Evolutionary conservation across 2,888 invertebrate species (phyloP).

Genomic region (Argynnis bischoffii): DNA sequence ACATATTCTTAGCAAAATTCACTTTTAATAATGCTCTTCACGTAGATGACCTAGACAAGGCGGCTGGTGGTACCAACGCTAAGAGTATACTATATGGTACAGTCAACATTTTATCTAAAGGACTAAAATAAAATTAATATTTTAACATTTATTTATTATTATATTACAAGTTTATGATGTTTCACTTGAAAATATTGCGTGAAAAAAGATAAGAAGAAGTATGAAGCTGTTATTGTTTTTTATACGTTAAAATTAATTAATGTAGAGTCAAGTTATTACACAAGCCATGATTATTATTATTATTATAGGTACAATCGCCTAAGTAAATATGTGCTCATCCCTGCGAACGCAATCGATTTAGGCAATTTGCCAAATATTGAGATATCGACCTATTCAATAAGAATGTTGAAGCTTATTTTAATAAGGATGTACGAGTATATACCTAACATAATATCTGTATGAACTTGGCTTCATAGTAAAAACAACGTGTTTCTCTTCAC

Average conservation of each 20-base stretch:
- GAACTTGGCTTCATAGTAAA: not conserved
- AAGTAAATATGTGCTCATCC: too few species aligned
- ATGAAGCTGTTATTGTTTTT: too few species aligned
- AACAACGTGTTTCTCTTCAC: not conserved
- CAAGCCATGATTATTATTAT: too few species aligned
- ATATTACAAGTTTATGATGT: too few species aligned
- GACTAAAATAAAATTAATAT: too few species aligned
- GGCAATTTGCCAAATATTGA: slow-evolving; percentile 17
- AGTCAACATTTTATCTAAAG: too few species aligned
- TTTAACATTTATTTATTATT: too few species aligned
- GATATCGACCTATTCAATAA: not conserved
- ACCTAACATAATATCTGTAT: not conserved
- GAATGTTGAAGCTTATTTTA: not conserved
- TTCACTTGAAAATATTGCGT: too few species aligned
- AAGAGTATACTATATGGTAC: not conserved
- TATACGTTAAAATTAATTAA: too few species aligned
- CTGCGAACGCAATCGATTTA: slow-evolving; percentile 9
- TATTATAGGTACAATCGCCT: too few species aligned
- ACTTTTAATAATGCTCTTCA: not conserved
- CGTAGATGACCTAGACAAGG: slow-evolving; percentile 1
- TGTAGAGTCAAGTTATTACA: too few species aligned
- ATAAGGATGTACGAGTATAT: not conserved
- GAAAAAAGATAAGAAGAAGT: too few species aligned
- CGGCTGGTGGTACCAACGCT: not conserved
- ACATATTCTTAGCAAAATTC: not conserved